Percentiles rank a stretch among this genome's conserved stretches.
These are phyloP conservation scores for Aegotheles bennettii DNA, from an alignment of 2,113 vertebrate species.

Conservation along the genomic window DNA sequence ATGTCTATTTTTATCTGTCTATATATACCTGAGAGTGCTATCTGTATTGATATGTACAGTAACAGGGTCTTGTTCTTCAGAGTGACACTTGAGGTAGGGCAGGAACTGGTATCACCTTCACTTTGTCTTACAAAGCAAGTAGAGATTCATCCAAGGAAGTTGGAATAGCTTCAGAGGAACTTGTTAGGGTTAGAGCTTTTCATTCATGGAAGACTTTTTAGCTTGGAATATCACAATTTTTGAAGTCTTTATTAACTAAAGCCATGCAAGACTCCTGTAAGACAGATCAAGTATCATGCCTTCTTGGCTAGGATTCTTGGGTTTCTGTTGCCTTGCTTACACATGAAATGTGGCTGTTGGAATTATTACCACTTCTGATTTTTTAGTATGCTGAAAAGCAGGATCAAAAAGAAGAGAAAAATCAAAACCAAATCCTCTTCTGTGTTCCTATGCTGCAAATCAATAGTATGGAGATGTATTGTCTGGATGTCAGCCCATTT, in stretches of 20 bases:
- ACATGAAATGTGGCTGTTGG: background rate
- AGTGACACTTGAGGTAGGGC: background rate
- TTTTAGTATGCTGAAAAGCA: background rate
- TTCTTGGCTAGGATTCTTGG: background rate
- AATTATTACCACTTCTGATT: slow-evolving; percentile 3
- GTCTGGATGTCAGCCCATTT: slow-evolving; percentile 9
- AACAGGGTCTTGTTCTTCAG: background rate
- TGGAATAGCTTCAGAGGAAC: slow-evolving; percentile 19
- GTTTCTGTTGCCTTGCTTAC: background rate
- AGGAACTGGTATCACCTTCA: background rate
- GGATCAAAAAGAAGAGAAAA: background rate
- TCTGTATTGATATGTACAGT: background rate
- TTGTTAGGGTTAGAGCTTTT: background rate
- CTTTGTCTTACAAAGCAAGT: background rate
- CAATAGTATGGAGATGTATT: background rate
- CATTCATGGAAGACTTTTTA: background rate
- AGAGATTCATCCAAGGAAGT: background rate
- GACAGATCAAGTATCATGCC: background rate
- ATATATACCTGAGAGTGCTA: background rate
- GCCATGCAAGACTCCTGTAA: background rate
- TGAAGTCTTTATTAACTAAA: background rate
- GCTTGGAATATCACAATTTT: background rate
- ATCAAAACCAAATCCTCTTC: background rate
- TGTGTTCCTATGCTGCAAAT: background rate
- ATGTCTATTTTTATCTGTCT: background rate